phyloP scores from a whole-genome alignment of 2,797 vertebrate species.

The Parauchenoglanis punctatus region DNA sequence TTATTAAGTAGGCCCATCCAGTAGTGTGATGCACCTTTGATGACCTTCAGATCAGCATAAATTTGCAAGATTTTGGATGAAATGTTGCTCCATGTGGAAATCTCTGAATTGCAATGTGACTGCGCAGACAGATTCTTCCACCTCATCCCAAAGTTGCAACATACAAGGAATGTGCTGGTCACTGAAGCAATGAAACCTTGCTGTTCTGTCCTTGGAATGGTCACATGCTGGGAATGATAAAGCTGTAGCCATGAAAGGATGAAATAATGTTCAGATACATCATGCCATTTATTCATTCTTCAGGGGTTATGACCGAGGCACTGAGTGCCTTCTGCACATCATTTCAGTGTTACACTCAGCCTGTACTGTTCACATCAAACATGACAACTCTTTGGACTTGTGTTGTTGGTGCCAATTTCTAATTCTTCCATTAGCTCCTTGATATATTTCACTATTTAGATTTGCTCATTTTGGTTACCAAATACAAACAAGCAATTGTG shows the following conservation, averaged over 20 bases:
- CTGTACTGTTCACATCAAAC: not conserved
- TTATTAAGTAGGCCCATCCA: not conserved
- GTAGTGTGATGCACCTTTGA: not conserved
- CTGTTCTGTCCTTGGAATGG: not conserved
- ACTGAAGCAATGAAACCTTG: not conserved
- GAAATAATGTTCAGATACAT: not conserved
- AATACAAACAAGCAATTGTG: not conserved
- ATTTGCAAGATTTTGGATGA: not conserved
- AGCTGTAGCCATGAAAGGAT: not conserved
- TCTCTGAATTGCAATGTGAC: not conserved
- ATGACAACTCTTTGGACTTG: not conserved
- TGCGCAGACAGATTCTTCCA: not conserved
- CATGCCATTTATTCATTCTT: not conserved
- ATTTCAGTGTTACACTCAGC: not conserved
- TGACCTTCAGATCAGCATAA: not conserved
- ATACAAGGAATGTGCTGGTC: not conserved
- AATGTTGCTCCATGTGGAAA: not conserved
- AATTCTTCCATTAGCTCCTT: not conserved
- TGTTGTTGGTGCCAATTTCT: not conserved
- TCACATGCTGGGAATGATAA: slow-evolving; percentile 3
- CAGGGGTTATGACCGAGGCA: not conserved
- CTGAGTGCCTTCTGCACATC: not conserved
- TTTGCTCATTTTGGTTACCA: not conserved
- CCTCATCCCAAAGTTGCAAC: not conserved
- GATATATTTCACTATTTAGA: not conserved